phyloP scores from a whole-genome alignment of 2,113 vertebrate species.

The Anarrhichthys ocellatus region DNA sequence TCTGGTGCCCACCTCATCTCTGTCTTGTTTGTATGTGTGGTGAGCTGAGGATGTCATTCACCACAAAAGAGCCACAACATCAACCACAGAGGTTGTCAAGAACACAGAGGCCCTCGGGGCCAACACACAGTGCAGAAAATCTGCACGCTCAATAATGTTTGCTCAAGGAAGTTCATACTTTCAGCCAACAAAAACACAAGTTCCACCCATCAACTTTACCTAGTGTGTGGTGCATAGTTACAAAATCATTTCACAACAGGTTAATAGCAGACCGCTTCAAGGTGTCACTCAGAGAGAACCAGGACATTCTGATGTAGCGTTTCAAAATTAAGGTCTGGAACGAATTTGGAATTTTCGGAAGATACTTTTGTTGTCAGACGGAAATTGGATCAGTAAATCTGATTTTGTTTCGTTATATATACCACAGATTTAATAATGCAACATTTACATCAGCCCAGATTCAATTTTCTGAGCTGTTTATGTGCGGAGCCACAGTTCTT shows the following conservation, averaged over 20 bases:
- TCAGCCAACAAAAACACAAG: not conserved
- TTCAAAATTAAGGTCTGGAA: too few species aligned
- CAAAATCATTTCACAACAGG: too few species aligned
- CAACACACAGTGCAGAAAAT: slow-evolving; percentile 1
- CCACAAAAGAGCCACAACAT: slow-evolving; percentile 19
- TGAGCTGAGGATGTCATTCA: not conserved
- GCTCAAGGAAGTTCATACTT: slow-evolving; percentile 13
- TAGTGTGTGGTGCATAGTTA: not conserved
- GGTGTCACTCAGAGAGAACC: too few species aligned
- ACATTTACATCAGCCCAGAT: too few species aligned
- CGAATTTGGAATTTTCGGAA: too few species aligned
- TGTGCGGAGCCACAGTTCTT: not conserved
- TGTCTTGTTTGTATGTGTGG: too few species aligned
- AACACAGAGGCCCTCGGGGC: slow-evolving; percentile 18
- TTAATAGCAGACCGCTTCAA: too few species aligned
- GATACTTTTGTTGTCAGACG: too few species aligned
- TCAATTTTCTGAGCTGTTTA: not conserved
- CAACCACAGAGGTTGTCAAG: slow-evolving; percentile 5
- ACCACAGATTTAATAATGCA: not conserved
- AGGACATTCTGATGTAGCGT: too few species aligned
- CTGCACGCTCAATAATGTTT: not conserved
- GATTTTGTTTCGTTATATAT: too few species aligned
- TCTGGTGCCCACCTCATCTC: not conserved
- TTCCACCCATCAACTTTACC: not conserved
- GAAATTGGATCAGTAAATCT: too few species aligned